Conservation (phyloP, 2,113 vertebrate genomes). For the Triplophysa siluroides region DNA sequence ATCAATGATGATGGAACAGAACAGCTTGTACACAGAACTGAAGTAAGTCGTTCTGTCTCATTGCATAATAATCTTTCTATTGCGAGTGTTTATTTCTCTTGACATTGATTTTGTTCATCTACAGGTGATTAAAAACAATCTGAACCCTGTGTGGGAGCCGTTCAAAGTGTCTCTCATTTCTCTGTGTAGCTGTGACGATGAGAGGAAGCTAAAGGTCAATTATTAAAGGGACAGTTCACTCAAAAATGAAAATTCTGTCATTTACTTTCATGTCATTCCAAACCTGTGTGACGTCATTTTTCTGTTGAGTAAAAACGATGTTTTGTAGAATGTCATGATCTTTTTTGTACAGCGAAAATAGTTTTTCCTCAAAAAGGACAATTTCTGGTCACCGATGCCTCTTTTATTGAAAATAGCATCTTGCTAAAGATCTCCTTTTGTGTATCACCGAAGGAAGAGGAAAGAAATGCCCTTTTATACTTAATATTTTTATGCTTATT, state of each 20-base stretch:
- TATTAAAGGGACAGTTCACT: not conserved
- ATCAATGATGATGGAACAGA: slow-evolving; percentile 82
- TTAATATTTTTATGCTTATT: too few relatives aligned
- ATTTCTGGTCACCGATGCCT: too few relatives aligned
- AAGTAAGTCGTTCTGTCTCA: slow-evolving; percentile 71
- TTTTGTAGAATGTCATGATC: not conserved
- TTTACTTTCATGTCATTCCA: not conserved
- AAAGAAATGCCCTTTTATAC: too few relatives aligned
- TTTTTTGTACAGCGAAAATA: not conserved
- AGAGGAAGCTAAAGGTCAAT: slow-evolving; percentile 87
- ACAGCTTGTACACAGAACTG: slow-evolving; percentile 91
- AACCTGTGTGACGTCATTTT: not conserved
- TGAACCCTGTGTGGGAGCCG: slow-evolving; percentile 92
- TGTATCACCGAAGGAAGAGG: not conserved
- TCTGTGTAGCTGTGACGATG: slow-evolving; percentile 91
- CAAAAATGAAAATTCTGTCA: not conserved
- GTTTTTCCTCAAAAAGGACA: not conserved
- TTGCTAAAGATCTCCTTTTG: not conserved
- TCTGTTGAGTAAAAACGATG: not conserved
- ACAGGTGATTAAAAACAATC: slow-evolving; percentile 95
- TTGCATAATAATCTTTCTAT: not conserved
- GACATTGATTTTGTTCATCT: slow-evolving; percentile 7
- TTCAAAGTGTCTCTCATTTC: slow-evolving; percentile 94
- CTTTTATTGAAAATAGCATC: not conserved
- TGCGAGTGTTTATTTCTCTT: not conserved